These are phyloP conservation scores for Eristalinus sepulchralis DNA, from an alignment of 2,888 invertebrate genomes.

Conservation along the genomic window DNA sequence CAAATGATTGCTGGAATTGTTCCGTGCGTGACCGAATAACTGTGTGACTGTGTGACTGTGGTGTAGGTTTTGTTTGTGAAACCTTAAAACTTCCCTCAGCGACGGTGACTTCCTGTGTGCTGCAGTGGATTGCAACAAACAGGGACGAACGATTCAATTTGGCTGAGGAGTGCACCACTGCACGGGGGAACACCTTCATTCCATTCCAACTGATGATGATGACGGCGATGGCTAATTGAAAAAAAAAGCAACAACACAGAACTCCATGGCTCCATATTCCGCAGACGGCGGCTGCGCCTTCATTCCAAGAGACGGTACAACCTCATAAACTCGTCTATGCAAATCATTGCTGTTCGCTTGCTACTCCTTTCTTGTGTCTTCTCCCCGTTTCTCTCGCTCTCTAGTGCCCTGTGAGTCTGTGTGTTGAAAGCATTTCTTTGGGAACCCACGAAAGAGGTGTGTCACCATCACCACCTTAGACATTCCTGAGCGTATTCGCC, in stretches of 20 bases:
- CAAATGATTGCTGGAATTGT: conserved; percentile 60
- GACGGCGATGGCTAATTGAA: conserved; percentile 45
- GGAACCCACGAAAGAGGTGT: conserved; percentile 54
- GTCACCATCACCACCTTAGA: conserved; percentile 39
- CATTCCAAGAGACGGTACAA: conserved; percentile 37
- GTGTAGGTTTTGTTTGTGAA: conserved; percentile 37
- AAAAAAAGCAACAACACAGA: conserved; percentile 37
- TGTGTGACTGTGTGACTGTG: background rate
- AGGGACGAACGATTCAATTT: conserved; percentile 27
- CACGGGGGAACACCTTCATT: conserved; percentile 53
- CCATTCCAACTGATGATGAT: conserved; percentile 21
- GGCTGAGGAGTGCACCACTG: conserved; percentile 39
- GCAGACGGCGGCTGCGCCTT: conserved; percentile 54
- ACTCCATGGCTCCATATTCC: conserved; percentile 28
- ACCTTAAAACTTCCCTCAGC: conserved; percentile 35
- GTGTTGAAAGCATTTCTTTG: conserved; percentile 60
- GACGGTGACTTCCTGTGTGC: conserved; percentile 39
- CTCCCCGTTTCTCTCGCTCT: background rate
- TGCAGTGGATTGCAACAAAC: background rate
- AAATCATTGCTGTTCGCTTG: conserved; percentile 31
- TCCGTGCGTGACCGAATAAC: conserved; percentile 53
- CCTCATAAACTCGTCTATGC: conserved; percentile 61
- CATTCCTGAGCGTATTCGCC: conserved; percentile 11
- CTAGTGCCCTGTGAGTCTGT: background rate
- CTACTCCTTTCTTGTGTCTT: background rate